Base-by-base conservation (phyloP, 1,140 invertebrate genomes). In the Cyrtorhinus lividipennis region DNA sequence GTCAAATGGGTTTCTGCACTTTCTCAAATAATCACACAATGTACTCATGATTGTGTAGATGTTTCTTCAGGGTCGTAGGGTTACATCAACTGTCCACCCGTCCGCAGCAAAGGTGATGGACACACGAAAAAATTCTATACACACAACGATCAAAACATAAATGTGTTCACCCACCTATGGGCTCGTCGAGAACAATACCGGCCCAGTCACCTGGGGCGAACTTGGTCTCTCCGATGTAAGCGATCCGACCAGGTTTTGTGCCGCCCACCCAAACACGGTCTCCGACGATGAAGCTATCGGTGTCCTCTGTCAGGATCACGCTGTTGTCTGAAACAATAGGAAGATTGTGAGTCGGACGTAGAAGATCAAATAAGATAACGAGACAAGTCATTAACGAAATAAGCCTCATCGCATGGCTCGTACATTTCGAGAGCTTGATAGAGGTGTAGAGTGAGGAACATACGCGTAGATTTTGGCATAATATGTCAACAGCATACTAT, bases 191-290 rank as follows among this genome's bases (percentile, higher is more conserved):
- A 30, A 95, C 92, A 61, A 99, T 86, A 44, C 95, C 95, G 69
- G 92, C 94, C 95, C 95, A 98, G 64, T 95, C 90, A 67, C 95
- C 95, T 27, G 88, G 83, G 23, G 90, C 94, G 75, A 98, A 98
- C 71, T 92, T 84, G 30, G 95, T 95, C 73, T 97, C 94, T n/a
- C 96, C 96, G 65, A 98, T 93, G 73, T 90, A 99, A 24, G 94
- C 92, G 67, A 99, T 96, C 69, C 84, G 82, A 25, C 95, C 95
- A 2, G 92, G 86, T 72, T 96, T 95, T n/a, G 83, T 86, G 38
- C 94, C 94, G 70, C 92, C 91, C 26, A 98, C 93, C 87, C 88
- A 98, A 67, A 98, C 88, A 67, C 85, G 79, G 71, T 98, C 90
- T 45, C 94, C 94, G 70, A 97, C 91, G 68, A 93, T 95, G 74